These are phyloP conservation scores for Polyommatus iphigenia DNA, from an alignment of 2,888 invertebrate genomes.

Conservation along the genomic window DNA sequence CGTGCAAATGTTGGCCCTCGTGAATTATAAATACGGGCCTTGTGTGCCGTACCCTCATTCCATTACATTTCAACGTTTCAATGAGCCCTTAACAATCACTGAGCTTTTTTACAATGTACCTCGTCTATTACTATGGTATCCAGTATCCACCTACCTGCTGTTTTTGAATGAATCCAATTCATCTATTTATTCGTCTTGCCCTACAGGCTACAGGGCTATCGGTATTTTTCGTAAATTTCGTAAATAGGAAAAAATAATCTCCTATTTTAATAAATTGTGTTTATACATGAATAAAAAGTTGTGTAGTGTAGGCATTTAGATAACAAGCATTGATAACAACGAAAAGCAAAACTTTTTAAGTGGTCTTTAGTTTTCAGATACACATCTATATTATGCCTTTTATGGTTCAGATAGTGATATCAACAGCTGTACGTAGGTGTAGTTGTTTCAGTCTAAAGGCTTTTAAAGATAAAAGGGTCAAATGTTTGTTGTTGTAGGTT, in stretches of 20 bases:
- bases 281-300: background rate
- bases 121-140: background rate
- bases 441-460: background rate
- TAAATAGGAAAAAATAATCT: no score
- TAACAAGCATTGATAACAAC: background rate
- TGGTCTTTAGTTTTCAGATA: background rate
- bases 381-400: no score
- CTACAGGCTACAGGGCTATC: background rate
- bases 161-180: background rate
- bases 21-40: slow-evolving; percentile 14
- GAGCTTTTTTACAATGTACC: background rate
- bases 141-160: no score
- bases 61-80: slow-evolving; percentile 1
- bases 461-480: background rate
- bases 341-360: background rate
- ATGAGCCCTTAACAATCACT: background rate
- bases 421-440: background rate
- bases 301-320: background rate
- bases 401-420: background rate
- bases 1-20: slow-evolving; percentile 15
- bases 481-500: background rate
- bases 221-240: background rate
- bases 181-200: background rate
- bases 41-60: slow-evolving; percentile 18
- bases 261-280: background rate